A percentile compares a stretch with the other conserved stretches of the same genome.
phyloP scores from a whole-genome alignment of 2,797 vertebrate genomes.

The Thamnophis elegans region DNA sequence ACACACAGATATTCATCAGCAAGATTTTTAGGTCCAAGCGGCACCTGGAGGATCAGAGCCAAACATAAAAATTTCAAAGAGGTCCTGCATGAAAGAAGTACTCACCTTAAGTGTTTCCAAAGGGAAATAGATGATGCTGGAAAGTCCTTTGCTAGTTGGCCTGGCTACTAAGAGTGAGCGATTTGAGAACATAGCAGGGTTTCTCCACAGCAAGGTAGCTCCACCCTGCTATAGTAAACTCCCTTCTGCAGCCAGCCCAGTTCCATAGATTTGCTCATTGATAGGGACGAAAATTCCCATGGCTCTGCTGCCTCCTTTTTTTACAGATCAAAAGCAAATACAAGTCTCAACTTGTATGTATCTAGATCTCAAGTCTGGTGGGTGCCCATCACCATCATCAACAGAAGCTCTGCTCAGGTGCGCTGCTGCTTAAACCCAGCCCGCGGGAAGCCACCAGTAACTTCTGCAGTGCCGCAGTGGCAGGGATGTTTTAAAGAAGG shows the following conservation, averaged over 20 bases:
- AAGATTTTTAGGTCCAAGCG: not conserved
- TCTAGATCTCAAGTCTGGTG: not conserved
- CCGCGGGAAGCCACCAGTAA: not conserved
- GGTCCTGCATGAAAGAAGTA: not conserved
- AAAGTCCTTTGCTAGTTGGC: conserved; percentile 5
- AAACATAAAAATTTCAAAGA: not conserved
- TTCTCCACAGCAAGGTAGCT: conserved; percentile 1
- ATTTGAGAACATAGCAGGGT: not conserved
- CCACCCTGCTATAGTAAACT: conserved; percentile 47
- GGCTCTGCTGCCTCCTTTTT: not conserved
- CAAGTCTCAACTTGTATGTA: too few relatives aligned
- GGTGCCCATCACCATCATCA: not conserved
- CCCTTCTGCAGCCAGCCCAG: conserved; percentile 36
- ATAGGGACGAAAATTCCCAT: not conserved
- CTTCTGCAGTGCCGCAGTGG: not conserved
- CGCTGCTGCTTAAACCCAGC: not conserved
- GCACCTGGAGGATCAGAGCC: not conserved
- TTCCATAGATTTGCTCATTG: conserved; percentile 55
- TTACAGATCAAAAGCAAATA: not conserved
- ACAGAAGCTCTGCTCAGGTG: not conserved
- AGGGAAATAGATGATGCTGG: not conserved
- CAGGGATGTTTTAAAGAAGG: not conserved
- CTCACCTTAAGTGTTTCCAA: conserved; percentile 46
- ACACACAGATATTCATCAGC: not conserved
- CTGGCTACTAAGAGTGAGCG: conserved; percentile 12